These are phyloP conservation scores for Conus betulinus DNA, from an alignment of 1,140 invertebrate genomes.

Conservation along the genomic window DNA sequence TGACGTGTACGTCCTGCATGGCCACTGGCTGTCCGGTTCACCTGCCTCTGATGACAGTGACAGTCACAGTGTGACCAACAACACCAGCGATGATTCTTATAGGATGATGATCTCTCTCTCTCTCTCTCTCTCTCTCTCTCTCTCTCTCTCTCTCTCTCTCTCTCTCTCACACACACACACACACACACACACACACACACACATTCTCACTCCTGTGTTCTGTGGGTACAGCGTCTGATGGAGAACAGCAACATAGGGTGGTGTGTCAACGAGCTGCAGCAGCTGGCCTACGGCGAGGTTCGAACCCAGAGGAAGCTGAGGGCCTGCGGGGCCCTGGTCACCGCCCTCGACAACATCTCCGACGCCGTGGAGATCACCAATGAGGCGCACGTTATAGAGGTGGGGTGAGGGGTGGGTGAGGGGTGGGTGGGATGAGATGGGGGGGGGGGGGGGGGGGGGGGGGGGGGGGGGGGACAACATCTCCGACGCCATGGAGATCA, in stretches of 20 bases:
- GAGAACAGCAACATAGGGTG: conserved; percentile 82
- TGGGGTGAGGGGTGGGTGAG: conserved; percentile 70
- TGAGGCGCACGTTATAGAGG: conserved; percentile 88
- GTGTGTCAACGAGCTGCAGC: conserved; percentile 85
- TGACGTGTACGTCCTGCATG: too few species aligned
- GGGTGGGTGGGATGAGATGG: too few species aligned
- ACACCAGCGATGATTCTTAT: too few species aligned
- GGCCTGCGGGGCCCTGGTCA: conserved; percentile 85
- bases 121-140: too few species aligned
- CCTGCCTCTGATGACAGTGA: too few species aligned
- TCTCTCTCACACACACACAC: background rate
- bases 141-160: too few species aligned
- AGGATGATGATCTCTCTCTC: too few species aligned
- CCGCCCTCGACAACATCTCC: conserved; percentile 88
- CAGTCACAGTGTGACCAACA: too few species aligned
- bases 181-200: background rate
- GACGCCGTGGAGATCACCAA: conserved; percentile 93
- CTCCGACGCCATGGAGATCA: conserved; percentile 90
- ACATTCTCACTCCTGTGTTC: background rate
- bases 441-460: too few species aligned
- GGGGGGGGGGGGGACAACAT: conserved; percentile 79
- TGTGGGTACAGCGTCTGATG: conserved; percentile 81
- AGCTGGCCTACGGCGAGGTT: conserved; percentile 83
- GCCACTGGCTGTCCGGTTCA: too few species aligned
- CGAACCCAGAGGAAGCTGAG: conserved; percentile 78